phyloP scores from a whole-genome alignment of 2,888 invertebrate genomes.

The Dolomedes plantarius region DNA sequence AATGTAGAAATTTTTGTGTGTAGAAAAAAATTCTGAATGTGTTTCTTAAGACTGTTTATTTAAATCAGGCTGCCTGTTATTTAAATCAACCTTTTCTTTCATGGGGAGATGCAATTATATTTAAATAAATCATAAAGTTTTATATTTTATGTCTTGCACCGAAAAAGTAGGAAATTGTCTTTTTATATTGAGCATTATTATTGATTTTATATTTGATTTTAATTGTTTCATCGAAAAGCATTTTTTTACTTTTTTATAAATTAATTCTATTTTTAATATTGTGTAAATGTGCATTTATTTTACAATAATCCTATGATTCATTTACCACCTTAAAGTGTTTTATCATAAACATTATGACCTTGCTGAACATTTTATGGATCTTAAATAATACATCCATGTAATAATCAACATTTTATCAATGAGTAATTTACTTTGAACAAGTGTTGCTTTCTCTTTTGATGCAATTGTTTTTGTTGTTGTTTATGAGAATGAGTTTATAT shows the following conservation, averaged over 20 bases:
- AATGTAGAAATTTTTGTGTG: not conserved
- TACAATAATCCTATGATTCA: not conserved
- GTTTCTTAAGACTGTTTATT: not conserved
- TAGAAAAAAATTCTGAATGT: not conserved
- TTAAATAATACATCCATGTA: not conserved
- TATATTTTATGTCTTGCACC: not conserved
- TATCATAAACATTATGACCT: not conserved
- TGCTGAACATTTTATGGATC: not conserved
- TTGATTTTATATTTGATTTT: too few species aligned
- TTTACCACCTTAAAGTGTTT: too few species aligned
- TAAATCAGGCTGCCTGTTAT: not conserved
- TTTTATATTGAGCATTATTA: too few species aligned
- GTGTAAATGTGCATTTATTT: not conserved
- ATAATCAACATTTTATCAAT: not conserved
- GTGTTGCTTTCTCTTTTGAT: not conserved
- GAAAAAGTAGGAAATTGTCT: too few species aligned
- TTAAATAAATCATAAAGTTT: not conserved
- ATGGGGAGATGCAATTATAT: slow-evolving; percentile 11
- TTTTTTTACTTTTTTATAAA: not conserved
- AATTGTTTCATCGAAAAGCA: not conserved
- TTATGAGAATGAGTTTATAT: not conserved
- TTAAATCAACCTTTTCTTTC: slow-evolving; percentile 7
- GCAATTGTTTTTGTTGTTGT: not conserved
- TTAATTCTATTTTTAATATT: not conserved
- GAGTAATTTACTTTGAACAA: not conserved